Percentiles rank a stretch among this genome's conserved stretches.
These are phyloP conservation scores for Chaunax sp. DNA, from an alignment of 2,797 vertebrate species.

Conservation along the genomic window DNA sequence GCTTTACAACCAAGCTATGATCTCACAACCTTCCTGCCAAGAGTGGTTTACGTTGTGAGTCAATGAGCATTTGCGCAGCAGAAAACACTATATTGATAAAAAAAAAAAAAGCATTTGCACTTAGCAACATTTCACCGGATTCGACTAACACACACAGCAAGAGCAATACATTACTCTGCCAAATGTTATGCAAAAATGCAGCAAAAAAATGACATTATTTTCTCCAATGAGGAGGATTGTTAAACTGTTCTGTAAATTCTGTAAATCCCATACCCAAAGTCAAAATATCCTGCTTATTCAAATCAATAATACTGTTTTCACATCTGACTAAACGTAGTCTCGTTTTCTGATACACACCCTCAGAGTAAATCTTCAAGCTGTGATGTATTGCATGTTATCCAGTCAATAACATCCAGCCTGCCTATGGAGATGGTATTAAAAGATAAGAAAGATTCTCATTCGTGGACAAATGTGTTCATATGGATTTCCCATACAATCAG, in stretches of 20 bases:
- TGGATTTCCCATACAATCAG: slow-evolving; percentile 77
- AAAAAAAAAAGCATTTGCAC: slow-evolving; percentile 27
- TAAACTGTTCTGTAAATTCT: background rate
- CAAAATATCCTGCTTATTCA: slow-evolving; percentile 40
- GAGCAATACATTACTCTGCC: slow-evolving; percentile 27
- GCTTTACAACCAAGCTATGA: slow-evolving; percentile 64
- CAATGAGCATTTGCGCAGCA: no score
- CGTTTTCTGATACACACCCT: slow-evolving; percentile 54
- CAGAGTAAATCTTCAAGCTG: slow-evolving; percentile 56
- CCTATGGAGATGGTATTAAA: slow-evolving; percentile 62
- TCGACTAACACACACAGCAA: slow-evolving; percentile 34
- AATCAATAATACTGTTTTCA: slow-evolving; percentile 58
- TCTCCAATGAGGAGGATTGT: background rate
- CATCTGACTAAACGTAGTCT: slow-evolving; percentile 51
- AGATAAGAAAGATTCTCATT: slow-evolving; percentile 72
- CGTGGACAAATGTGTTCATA: slow-evolving; percentile 71
- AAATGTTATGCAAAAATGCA: slow-evolving; percentile 21
- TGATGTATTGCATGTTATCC: slow-evolving; percentile 59
- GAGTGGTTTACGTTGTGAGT: slow-evolving; percentile 54
- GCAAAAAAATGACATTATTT: background rate
- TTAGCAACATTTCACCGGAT: slow-evolving; percentile 19
- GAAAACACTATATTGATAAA: slow-evolving; percentile 35
- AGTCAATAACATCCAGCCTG: slow-evolving; percentile 65
- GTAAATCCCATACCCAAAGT: slow-evolving; percentile 16
- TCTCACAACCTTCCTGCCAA: slow-evolving; percentile 63